Evolutionary conservation across 2,888 invertebrate species (phyloP).

Genomic region (Hypena proboscidalis): DNA sequence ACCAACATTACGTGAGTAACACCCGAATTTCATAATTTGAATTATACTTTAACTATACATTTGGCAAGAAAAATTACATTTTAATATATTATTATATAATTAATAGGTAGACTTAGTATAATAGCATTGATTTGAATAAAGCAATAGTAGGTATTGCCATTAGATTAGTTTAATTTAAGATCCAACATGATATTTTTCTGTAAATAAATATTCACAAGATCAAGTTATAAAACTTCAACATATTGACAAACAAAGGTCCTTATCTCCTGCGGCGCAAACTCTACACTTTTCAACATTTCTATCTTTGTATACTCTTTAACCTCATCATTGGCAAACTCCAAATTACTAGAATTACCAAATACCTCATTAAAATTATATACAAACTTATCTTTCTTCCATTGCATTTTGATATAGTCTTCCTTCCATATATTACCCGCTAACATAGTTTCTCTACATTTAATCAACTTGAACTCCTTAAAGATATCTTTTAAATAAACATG

Average conservation of each 20-base stretch:
- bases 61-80: too few relatives aligned
- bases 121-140: too few relatives aligned
- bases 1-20: too few relatives aligned
- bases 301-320: constrained; percentile 31
- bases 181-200: too few relatives aligned
- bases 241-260: constrained; percentile 88
- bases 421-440: constrained; percentile 88
- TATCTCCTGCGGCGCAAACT: constrained; percentile 89
- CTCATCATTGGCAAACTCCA: constrained; percentile 40
- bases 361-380: constrained; percentile 56
- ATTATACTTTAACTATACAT: too few relatives aligned
- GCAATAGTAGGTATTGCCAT: too few relatives aligned
- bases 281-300: constrained; percentile 62
- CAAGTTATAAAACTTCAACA: too few relatives aligned
- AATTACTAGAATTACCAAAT: constrained; percentile 43
- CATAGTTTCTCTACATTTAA: constrained; percentile 86
- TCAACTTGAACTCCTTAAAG: constrained; percentile 83
- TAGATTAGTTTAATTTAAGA: too few relatives aligned
- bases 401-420: constrained; percentile 77
- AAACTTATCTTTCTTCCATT: constrained; percentile 76
- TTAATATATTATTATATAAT: too few relatives aligned
- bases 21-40: too few relatives aligned
- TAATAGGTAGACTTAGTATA: too few relatives aligned
- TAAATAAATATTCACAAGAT: too few relatives aligned
- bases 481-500: constrained; percentile 84